Percentiles rank a stretch among this genome's conserved stretches.
Evolutionary conservation across 2,113 vertebrate species (phyloP).

Genomic region (Clarias batrachus): DNA sequence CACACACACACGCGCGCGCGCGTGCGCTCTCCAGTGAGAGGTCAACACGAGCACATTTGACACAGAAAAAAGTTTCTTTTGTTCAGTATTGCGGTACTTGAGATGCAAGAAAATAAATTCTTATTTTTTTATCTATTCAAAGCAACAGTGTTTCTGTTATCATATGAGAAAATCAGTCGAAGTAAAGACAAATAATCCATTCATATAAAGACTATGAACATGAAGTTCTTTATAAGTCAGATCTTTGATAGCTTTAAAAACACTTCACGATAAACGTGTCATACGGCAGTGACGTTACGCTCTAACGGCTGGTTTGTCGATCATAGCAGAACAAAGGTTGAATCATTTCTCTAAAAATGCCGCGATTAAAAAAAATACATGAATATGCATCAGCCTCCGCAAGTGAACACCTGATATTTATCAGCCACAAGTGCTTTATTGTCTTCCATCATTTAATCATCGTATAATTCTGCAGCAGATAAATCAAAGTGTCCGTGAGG

Average conservation of each 20-base stretch:
- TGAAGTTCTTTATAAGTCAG: neutral
- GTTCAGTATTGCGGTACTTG: neutral
- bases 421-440: neutral
- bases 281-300: neutral
- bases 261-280: neutral
- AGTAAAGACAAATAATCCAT: neutral
- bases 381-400: neutral
- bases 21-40: neutral
- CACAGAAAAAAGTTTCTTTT: neutral
- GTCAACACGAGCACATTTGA: neutral
- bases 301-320: no score
- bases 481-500: neutral
- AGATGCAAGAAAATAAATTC: no score
- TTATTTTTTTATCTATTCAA: constrained; percentile 2
- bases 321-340: neutral
- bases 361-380: neutral
- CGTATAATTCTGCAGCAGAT: neutral
- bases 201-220: neutral
- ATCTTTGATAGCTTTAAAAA: neutral
- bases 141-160: constrained; percentile 1
- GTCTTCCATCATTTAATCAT: neutral
- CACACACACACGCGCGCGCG: neutral
- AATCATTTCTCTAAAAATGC: neutral
- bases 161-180: neutral
- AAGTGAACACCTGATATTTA: neutral